phyloP scores from a whole-genome alignment of 2,113 vertebrate species.

The Pteruthius melanotis region DNA sequence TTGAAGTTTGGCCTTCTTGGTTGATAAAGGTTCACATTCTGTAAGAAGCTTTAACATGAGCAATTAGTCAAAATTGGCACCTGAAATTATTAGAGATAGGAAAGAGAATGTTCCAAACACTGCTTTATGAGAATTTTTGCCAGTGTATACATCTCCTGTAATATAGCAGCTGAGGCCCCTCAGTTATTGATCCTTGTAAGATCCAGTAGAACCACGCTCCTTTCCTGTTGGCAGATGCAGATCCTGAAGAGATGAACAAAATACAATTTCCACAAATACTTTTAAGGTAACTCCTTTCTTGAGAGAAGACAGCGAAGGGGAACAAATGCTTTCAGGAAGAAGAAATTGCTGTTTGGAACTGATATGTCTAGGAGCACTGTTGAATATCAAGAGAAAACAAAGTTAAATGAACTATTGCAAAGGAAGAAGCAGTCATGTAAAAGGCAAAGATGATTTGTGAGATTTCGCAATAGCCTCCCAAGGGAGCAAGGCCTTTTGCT shows the following conservation, averaged over 20 bases:
- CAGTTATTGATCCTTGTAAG: not conserved
- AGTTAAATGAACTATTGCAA: not conserved
- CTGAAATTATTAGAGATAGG: not conserved
- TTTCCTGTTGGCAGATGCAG: not conserved
- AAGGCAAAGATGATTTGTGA: slow-evolving; percentile 36
- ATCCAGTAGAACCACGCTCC: not conserved
- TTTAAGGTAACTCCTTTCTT: not conserved
- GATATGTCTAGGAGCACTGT: not conserved
- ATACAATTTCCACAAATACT: not conserved
- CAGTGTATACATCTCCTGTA: not conserved
- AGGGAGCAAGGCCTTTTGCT: slow-evolving; percentile 26
- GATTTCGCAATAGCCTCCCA: slow-evolving; percentile 23
- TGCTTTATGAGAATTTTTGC: not conserved
- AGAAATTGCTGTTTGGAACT: not conserved
- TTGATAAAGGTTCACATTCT: not conserved
- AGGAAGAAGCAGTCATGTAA: slow-evolving; percentile 32
- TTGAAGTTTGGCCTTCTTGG: not conserved
- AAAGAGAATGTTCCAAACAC: not conserved
- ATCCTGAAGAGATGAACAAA: not conserved
- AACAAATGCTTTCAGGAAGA: not conserved
- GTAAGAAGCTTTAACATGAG: not conserved
- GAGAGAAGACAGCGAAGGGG: not conserved
- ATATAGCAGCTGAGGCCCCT: not conserved
- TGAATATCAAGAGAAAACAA: slow-evolving; percentile 38
- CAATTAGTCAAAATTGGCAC: not conserved